Base-by-base conservation (phyloP, 1,140 invertebrate species). In the Heterodera schachtii region DNA sequence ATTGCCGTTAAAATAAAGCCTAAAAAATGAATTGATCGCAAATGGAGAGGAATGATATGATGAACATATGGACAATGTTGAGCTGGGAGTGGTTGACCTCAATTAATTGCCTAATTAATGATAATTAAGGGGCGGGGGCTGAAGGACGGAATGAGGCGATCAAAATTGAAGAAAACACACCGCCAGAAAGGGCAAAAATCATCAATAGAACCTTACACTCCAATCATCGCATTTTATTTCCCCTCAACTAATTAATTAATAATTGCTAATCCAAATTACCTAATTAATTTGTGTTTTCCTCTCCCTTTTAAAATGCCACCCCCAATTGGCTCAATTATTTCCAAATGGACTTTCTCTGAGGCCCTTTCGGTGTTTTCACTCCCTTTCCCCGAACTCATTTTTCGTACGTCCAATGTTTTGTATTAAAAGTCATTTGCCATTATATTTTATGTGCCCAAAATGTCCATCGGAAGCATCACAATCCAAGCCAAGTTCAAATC, bases 381-480 rank as follows among this genome's bases (percentile, higher is more conserved):
- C 49, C 76, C 76, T 41, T 78, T 78, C 21, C 76, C 76, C 52
- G 70, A 78, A 52, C 46, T 78, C 47, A 78, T 78, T 16, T 44
- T 41, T 52, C 9, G 76, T 78, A 71, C 8, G 31, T 46, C 19
- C 0, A 43, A 41, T 41, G 13, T 31, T 77, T 46, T 75, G 21
- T 46, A 31, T 74, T 44, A 21, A 74, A 74, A 75, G 11, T 75
- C 11, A 44, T 52, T 16, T 52, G 31, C 31, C 49, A 8, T 52
- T 52, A 11, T 11, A 8, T 13, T 66, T 78, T 69, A 78, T 66
- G 66, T 47, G 64, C 76, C 21, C 76, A 78, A 67, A 69, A 52
- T 69, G 44, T 46, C 47, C 76, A 78, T 69, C 31, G 21, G 70
- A 19, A 44, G 46, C 44, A 78, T 46, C 76, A 78, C 52, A 67